These are phyloP conservation scores for Poecile montanus DNA, from an alignment of 2,797 vertebrate genomes.

Conservation along the genomic window DNA sequence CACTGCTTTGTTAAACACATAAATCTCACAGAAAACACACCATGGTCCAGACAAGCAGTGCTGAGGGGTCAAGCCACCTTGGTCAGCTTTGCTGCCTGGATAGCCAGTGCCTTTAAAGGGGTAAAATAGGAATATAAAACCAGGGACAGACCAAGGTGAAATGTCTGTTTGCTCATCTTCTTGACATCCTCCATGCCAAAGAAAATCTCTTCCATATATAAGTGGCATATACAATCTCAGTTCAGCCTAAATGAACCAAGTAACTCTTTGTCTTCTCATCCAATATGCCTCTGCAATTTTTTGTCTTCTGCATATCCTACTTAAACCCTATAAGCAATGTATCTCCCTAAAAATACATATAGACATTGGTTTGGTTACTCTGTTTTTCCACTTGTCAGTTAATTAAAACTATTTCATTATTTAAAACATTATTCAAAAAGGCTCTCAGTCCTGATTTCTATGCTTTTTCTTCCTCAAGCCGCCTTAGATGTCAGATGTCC, in stretches of 20 bases:
- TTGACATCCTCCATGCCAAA: neutral
- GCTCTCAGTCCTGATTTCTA: neutral
- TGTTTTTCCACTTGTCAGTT: neutral
- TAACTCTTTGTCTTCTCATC: neutral
- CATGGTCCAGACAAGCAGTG: neutral
- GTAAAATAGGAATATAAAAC: neutral
- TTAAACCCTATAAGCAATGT: neutral
- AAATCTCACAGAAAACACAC: neutral
- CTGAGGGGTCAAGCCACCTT: neutral
- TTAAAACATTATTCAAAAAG: neutral
- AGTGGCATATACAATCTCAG: neutral
- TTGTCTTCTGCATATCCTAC: neutral
- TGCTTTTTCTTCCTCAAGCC: neutral
- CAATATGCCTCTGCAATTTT: neutral
- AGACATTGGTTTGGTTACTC: neutral
- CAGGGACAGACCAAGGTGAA: neutral
- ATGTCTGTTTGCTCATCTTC: neutral
- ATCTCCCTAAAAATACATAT: neutral
- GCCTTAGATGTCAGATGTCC: neutral
- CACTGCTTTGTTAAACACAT: neutral
- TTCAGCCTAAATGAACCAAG: neutral
- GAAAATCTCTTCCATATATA: neutral
- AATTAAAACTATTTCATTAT: neutral
- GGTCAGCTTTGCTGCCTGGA: neutral
- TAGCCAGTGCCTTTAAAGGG: neutral